These are phyloP conservation scores for Glaucidium brasilianum DNA, from an alignment of 2,113 vertebrate genomes.

Conservation along the genomic window DNA sequence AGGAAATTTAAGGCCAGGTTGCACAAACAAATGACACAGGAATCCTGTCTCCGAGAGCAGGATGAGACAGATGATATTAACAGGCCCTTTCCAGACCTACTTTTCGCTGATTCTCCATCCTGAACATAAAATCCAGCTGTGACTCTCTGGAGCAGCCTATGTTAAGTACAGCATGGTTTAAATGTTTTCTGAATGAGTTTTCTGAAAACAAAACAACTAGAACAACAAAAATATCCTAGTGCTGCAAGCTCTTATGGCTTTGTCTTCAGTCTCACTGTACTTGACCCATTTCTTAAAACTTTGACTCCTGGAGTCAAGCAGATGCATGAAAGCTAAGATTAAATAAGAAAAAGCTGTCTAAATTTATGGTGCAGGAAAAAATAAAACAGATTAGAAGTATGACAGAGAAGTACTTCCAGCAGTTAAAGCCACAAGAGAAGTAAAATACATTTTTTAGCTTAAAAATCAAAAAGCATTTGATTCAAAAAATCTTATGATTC, in stretches of 20 bases:
- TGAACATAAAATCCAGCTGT: not conserved
- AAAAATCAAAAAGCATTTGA: not conserved
- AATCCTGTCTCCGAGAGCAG: not conserved
- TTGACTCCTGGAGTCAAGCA: not conserved
- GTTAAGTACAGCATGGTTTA: not conserved
- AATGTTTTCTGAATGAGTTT: not conserved
- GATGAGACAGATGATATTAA: not conserved
- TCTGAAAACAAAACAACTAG: not conserved
- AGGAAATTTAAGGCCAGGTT: not conserved
- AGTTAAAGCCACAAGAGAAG: not conserved
- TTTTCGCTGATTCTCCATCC: not conserved
- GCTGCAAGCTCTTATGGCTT: not conserved
- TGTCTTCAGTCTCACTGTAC: not conserved
- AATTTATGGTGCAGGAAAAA: not conserved
- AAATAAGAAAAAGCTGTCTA: slow-evolving; percentile 10
- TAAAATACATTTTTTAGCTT: not conserved
- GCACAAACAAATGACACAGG: not conserved
- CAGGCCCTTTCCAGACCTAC: not conserved
- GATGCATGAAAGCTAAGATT: not conserved
- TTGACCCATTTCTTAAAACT: slow-evolving; percentile 8
- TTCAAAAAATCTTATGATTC: not conserved
- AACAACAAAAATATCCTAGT: not conserved
- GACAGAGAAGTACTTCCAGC: not conserved
- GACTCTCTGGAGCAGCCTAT: not conserved
- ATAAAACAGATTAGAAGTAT: not conserved